phyloP scores from a whole-genome alignment of 2,113 vertebrate genomes.

The Phyllostomus hastatus region DNA sequence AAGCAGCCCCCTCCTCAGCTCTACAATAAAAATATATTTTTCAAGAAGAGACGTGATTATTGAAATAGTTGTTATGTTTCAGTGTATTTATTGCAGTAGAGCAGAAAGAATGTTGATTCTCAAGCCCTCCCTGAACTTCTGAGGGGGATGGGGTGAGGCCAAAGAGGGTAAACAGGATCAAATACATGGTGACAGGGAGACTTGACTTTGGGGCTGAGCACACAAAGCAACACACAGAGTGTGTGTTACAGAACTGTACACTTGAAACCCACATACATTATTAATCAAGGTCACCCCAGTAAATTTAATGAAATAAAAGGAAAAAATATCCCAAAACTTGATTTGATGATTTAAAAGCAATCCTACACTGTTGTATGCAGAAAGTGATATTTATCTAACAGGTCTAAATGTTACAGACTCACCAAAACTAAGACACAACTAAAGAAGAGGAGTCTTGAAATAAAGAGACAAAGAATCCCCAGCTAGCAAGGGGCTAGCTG shows the following conservation, averaged over 20 bases:
- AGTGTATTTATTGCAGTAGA: constrained; percentile 45
- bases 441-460: background rate
- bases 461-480: background rate
- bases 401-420: background rate
- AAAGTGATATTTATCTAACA: background rate
- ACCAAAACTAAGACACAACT: background rate
- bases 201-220: background rate
- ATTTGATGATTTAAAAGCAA: background rate
- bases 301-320: background rate
- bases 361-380: background rate
- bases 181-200: background rate
- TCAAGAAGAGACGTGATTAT: constrained; percentile 55
- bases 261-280: background rate
- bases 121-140: background rate
- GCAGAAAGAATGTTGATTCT: constrained; percentile 39
- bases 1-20: constrained; percentile 35
- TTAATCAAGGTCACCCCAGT: background rate
- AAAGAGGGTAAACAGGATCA: background rate
- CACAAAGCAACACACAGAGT: background rate
- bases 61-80: constrained; percentile 28
- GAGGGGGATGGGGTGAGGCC: background rate
- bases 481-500: background rate
- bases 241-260: background rate
- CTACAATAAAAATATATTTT: constrained; percentile 11
- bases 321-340: background rate